Evolutionary conservation across 2,888 invertebrate species (phyloP), one percentile per base, ranked within the genome.

Genomic region (Ennomos erosarius): DNA sequence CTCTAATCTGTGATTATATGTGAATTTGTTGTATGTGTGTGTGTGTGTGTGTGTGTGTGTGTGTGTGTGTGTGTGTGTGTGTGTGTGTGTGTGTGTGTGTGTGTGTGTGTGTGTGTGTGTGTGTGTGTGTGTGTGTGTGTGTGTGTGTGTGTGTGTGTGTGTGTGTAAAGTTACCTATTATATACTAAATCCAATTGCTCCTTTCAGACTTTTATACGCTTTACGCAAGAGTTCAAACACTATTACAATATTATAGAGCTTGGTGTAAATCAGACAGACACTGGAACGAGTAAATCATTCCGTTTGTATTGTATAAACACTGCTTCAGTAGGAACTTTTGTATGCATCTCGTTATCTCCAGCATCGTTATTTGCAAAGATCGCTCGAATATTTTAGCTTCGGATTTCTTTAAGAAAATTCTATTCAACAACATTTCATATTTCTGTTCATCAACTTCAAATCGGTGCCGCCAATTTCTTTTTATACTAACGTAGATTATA

Each of bases 311-410:
- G 69, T 73, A 68, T 67, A 76, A 76, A 77, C 70, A 73, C 59
- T 66, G 67, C 66, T 72, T 73, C 71, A 69, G 70, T 65, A 70
- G 70, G 65, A 70, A 72, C 70, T 74, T 74, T 73, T 80, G 84
- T 83, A 72, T 85, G 82, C 85, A 82, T 74, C 80, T 88, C 84
- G 84, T 88, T 88, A 88, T 78, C 81, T 80, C 69, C 70, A 76
- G 78, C 74, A 78, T 71, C 68, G 74, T 76, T 85, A 81, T 85
- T 85, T 85, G 75, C 71, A 67, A 67, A 78, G 68, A 69, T 73
- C 70, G 68, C 78, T 79, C 65, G 67, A 75, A 77, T 71, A 26
- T 26, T 26, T 64, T 66, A 69, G 64, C 64, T 62, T 61, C 66
- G 65, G 65, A 70, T 72, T 67, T 69, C 66, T 70, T 68, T 52